Evolutionary conservation across 2,113 vertebrate genomes (phyloP), one percentile per base, ranked within the genome.

Genomic region (Halcyon malimbica): DNA sequence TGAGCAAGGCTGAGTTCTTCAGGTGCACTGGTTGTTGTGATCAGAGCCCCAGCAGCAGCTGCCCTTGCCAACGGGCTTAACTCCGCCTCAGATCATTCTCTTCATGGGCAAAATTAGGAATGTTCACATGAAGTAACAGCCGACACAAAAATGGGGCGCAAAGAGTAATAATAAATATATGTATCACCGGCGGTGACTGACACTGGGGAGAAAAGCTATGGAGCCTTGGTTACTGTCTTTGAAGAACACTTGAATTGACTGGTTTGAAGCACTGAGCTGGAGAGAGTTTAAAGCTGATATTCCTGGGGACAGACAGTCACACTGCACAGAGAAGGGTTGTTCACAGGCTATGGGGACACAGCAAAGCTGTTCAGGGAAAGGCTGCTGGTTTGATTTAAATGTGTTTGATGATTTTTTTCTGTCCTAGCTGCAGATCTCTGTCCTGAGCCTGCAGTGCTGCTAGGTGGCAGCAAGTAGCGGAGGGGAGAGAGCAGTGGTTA

Each of bases 381-480:
- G 29, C 50, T 50, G 29, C 75, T 68, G 64, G 3, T 1, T 18
- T 41, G n/a, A 42, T 35, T 37, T 14, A 2, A 21, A 6, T 8
- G 6, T 51, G 10, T 37, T 71, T 16, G 11, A 29, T 23, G 42
- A 4, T 44, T 7, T 26, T 48, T 8, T 26, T 3, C 4, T 3
- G 14, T 29, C 39, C 26, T 10, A 60, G 67, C 48, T 71, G 44
- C 26, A 39, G 42, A 56, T 21, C 33, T 19, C 29, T 19, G 33
- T 26, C 63, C 64, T 39, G 77, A 50, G 4, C 17, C 42, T 29
- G 16, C 46, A 33, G 21, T 1, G 23, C 18, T 39, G 6, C 64
- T 21, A 2, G 3, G 16, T 1, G 37, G 24, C 3, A 42, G 57
- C 37, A 16, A 26, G 42, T 46, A 19, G 7, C 25, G 0, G 6